Percentiles rank a stretch among this genome's conserved stretches.
phyloP scores from a whole-genome alignment of 2,113 vertebrate genomes.

The Muntiacus reevesi region DNA sequence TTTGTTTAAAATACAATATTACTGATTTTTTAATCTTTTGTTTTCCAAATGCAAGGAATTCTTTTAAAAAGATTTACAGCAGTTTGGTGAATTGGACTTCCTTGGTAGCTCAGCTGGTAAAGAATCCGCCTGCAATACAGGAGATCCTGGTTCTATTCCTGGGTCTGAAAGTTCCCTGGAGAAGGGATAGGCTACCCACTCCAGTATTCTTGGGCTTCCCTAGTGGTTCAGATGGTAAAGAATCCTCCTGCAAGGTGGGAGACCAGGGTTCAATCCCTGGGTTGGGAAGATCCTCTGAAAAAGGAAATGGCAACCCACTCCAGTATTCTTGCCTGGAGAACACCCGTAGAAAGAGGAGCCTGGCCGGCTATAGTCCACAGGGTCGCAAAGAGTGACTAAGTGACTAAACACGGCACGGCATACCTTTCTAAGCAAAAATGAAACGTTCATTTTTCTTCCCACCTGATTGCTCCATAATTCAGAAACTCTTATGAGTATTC shows the following conservation, averaged over 20 bases:
- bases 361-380: background rate
- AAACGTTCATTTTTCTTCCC: background rate
- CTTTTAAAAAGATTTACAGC: background rate
- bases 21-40: background rate
- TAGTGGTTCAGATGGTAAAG: background rate
- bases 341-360: background rate
- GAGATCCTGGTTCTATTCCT: background rate
- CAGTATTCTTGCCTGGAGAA: background rate
- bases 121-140: background rate
- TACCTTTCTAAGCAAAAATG: background rate
- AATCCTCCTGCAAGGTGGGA: background rate
- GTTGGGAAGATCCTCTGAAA: background rate
- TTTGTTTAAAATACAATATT: background rate
- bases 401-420: background rate
- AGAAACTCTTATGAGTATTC: background rate
- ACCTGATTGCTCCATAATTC: background rate
- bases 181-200: background rate
- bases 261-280: background rate
- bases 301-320: background rate
- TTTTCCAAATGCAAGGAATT: background rate
- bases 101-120: background rate
- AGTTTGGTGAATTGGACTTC: background rate
- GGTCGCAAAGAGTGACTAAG: background rate
- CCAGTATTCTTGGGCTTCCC: background rate
- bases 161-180: background rate